Percentiles rank a stretch among this genome's conserved stretches.
phyloP scores from a whole-genome alignment of 2,113 vertebrate genomes.

The Limanda limanda region DNA sequence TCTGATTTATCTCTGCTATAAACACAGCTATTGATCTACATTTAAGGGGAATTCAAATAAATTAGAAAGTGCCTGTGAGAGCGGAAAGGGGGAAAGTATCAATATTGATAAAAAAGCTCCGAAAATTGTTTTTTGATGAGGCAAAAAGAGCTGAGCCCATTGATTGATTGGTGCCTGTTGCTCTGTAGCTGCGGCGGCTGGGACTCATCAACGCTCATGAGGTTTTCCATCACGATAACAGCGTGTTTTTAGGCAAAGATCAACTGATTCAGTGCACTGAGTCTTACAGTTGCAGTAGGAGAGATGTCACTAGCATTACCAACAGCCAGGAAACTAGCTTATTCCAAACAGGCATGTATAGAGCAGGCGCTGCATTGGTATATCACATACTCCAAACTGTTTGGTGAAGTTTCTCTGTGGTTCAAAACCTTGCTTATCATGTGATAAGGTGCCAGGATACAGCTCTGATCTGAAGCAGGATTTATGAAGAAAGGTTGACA shows the following conservation, averaged over 20 bases:
- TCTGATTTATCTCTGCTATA: not conserved
- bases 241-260: too few relatives aligned
- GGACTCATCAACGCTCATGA: too few relatives aligned
- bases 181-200: too few relatives aligned
- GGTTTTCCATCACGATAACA: too few relatives aligned
- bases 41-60: not conserved
- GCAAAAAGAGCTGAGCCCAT: not conserved
- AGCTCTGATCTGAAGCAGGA: slow-evolving; percentile 2
- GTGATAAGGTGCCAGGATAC: not conserved
- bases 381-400: not conserved
- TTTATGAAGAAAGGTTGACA: not conserved
- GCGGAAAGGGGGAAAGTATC: not conserved
- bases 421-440: not conserved
- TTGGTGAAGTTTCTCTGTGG: not conserved
- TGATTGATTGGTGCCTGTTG: not conserved
- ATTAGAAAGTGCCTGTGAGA: not conserved
- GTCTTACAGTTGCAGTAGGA: too few relatives aligned
- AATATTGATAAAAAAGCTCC: not conserved
- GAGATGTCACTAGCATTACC: too few relatives aligned
- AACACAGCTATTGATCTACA: not conserved
- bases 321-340: too few relatives aligned
- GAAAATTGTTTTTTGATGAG: not conserved
- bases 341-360: not conserved
- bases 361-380: not conserved
- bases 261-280: too few relatives aligned